Evolutionary conservation across 2,888 invertebrate genomes (phyloP), one percentile per base, ranked within the genome.

Genomic region (Amblyjoppa fuscipennis): DNA sequence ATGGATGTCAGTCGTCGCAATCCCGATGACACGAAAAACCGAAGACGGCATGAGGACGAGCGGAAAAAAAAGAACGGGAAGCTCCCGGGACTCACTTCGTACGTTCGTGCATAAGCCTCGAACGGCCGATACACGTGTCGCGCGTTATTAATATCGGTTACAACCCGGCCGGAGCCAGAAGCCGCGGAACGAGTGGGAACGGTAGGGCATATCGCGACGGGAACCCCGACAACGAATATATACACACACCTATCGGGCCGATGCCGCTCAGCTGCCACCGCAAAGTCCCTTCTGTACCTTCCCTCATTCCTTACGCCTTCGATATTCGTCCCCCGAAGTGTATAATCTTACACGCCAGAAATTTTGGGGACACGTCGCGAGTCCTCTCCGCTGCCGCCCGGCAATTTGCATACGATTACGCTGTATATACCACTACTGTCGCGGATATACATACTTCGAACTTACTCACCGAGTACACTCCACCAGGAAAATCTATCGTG

Each of bases 331-430:
- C 88, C 59, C 88, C 87, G 87, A 89, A 90, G 91, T 90, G 91
- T 92, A 90, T 93, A 92, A 93, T 93, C 91, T 92, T 88, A 90
- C 88, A 88, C 89, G 90, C 89, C 83, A 91, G 91, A 89, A 91
- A 86, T 93, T 88, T 59, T 59, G 91, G 91, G 89, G 91, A 92
- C 91, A 91, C 89, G 90, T 89, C 89, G 88, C 81, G 84, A 64
- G 77, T 53, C 53, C 38, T 41, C 69, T 75, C 45, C 75, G 49
- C 77, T 68, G 84, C 83, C 90, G 91, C 88, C 89, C 91, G 87
- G 90, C 88, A 93, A 93, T 93, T 92, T 93, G 90, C 92, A 93
- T 93, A 91, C 83, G 89, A 89, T 93, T 92, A 91, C 76, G 81
- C 77, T 53, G 59, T 59, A 41, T 53, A 16, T 6, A 41, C 3